Base-by-base conservation (phyloP, 2,888 invertebrate species). In the Seira musarum region DNA sequence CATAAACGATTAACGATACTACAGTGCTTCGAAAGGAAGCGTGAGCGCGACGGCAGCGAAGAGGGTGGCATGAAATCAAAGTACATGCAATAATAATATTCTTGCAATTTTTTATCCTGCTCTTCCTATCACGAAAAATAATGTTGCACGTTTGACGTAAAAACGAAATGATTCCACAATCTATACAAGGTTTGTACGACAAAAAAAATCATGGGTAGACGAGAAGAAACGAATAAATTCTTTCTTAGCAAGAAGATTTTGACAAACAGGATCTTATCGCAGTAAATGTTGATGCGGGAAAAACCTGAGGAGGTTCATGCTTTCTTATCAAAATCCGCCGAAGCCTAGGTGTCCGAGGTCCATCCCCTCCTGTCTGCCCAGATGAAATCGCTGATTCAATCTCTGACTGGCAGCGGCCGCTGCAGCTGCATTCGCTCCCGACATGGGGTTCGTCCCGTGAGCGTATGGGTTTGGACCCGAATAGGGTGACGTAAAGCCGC, bases 271-370 rank as follows among this genome's bases (percentile, higher is more conserved):
- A n/a, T n/a, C n/a, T n/a, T n/a, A n/a, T n/a, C n/a, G n/a, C n/a
- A n/a, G n/a, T 40, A 40, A 40, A 40, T 19, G 19, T 10, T 6
- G 22, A 63, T 17, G 63, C 3, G 8, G 22, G 22, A 22, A 21
- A 21, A 63, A 63, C 21, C 10, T 63, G n/a, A n/a, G 6, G 15
- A 63, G 5, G 6, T 22, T 6, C 15, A 22, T 63, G 21, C 2
- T 21, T 63, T 17, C n/a, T 64, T n/a, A 80, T 90, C 89, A 91
- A 87, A 91, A 91, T 76, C 90, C 89, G 67, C 90, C 89, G 83
- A 90, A 91, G 3, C 90, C 90, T 75, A 91, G 80, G 53, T 84
- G 85, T 17, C 85, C 85, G 57, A 85, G 88, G 86, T 91, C 91
- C 88, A 89, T 88, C 30, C 89, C 87, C 75, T 89, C 89, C 82